Evolutionary conservation across 2,797 vertebrate species (phyloP).

Genomic region (Lepus oiostolus): DNA sequence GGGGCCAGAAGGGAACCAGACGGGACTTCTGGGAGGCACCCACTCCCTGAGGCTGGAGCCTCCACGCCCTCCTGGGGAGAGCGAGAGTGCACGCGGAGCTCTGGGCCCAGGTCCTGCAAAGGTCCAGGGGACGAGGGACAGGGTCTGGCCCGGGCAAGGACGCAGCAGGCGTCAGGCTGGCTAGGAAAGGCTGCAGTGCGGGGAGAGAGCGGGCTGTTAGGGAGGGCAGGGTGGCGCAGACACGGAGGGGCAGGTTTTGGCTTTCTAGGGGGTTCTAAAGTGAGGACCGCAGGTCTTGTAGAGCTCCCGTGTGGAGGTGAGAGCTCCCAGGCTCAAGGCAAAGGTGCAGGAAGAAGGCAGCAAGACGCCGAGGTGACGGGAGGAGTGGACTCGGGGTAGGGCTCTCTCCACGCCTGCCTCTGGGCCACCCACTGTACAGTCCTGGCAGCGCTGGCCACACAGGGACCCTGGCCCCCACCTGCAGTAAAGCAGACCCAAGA

Average conservation of each 20-base stretch:
- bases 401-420: background rate
- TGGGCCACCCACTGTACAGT: background rate
- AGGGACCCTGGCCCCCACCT: background rate
- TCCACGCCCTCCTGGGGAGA: background rate
- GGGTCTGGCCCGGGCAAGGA: background rate
- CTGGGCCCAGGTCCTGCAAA: background rate
- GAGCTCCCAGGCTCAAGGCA: background rate
- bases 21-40: background rate
- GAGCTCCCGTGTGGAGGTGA: background rate
- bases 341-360: background rate
- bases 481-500: background rate
- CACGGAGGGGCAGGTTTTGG: background rate
- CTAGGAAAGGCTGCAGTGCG: background rate
- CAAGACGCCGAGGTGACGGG: background rate
- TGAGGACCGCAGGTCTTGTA: background rate
- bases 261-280: background rate
- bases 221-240: background rate
- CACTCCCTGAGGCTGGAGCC: background rate
- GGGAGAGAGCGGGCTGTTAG: background rate
- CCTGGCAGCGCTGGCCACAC: accelerated
- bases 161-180: background rate
- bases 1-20: background rate
- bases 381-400: background rate
- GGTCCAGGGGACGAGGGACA: background rate
- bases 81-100: background rate